phyloP scores from a whole-genome alignment of 1,140 invertebrate genomes.

The Eriocheir sinensis region DNA sequence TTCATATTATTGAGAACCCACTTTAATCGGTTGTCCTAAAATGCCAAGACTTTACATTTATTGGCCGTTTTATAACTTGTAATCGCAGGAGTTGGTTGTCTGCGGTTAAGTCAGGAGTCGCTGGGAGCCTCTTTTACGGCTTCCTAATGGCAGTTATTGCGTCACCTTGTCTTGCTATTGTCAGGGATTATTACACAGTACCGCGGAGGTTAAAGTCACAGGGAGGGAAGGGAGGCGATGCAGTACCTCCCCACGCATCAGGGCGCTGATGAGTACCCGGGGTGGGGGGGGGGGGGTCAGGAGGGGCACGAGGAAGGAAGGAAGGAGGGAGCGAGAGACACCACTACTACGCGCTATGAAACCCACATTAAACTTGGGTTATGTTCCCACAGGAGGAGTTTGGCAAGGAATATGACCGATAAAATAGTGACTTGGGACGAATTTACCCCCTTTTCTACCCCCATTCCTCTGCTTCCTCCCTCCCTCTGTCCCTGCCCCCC shows the following conservation, averaged over 20 bases:
- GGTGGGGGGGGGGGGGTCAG: neutral
- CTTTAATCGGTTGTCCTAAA: too few species aligned
- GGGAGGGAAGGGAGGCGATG: neutral
- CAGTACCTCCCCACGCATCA: neutral
- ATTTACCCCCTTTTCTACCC: constrained; percentile 3
- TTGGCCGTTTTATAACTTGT: too few species aligned
- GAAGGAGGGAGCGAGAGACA: neutral
- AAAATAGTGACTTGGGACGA: constrained; percentile 43
- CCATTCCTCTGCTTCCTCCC: neutral
- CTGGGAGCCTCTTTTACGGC: neutral
- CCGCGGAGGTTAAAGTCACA: neutral
- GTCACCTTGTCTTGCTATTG: neutral
- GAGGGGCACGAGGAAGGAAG: too few species aligned
- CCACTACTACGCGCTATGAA: constrained; percentile 25
- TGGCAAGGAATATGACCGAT: constrained; percentile 35
- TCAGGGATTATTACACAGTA: neutral
- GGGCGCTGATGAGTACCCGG: neutral
- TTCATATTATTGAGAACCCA: too few species aligned
- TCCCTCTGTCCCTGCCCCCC: constrained; percentile 20
- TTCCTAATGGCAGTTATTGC: neutral
- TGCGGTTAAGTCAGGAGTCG: neutral
- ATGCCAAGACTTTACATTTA: too few species aligned
- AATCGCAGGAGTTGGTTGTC: neutral
- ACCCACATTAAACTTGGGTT: constrained; percentile 58
- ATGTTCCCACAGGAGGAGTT: constrained; percentile 49